These are phyloP conservation scores for Spermophilus dauricus DNA, from an alignment of 2,113 vertebrate genomes.

Conservation along the genomic window DNA sequence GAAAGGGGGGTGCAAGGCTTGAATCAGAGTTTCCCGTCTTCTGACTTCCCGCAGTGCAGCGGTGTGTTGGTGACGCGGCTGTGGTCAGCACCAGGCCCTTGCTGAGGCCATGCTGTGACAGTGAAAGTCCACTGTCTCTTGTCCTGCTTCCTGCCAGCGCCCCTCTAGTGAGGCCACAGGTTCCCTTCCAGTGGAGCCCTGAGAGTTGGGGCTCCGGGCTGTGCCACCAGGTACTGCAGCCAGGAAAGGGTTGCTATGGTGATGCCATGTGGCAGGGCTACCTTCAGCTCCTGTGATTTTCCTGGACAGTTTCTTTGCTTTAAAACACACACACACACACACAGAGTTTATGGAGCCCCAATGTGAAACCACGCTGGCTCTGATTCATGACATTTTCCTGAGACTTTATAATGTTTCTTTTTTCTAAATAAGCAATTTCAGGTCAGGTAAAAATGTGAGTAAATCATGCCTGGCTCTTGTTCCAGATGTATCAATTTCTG, in stretches of 20 bases:
- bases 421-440: slow-evolving; percentile 88
- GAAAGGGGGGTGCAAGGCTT: slow-evolving; percentile 38
- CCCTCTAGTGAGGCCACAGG: neutral
- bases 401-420: slow-evolving; percentile 85
- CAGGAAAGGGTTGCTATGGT: neutral
- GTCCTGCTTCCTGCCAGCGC: neutral
- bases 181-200: neutral
- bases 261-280: neutral
- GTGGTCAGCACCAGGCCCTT: slow-evolving; percentile 8
- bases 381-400: slow-evolving; percentile 80
- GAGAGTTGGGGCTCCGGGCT: neutral
- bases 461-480: slow-evolving; percentile 88
- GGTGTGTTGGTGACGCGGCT: slow-evolving; percentile 8
- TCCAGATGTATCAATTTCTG: slow-evolving; percentile 88
- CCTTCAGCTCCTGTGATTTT: slow-evolving; percentile 63
- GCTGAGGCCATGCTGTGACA: neutral
- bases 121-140: slow-evolving; percentile 24
- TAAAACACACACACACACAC: neutral
- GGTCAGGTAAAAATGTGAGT: slow-evolving; percentile 88
- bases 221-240: neutral
- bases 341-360: slow-evolving; percentile 56
- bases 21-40: slow-evolving; percentile 15
- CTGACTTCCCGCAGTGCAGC: slow-evolving; percentile 19
- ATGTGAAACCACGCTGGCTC: slow-evolving; percentile 72
- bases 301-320: slow-evolving; percentile 68